Evolutionary conservation across 2,888 invertebrate genomes (phyloP), one percentile per base, ranked within the genome.

Genomic region (Calameuta pallipes): DNA sequence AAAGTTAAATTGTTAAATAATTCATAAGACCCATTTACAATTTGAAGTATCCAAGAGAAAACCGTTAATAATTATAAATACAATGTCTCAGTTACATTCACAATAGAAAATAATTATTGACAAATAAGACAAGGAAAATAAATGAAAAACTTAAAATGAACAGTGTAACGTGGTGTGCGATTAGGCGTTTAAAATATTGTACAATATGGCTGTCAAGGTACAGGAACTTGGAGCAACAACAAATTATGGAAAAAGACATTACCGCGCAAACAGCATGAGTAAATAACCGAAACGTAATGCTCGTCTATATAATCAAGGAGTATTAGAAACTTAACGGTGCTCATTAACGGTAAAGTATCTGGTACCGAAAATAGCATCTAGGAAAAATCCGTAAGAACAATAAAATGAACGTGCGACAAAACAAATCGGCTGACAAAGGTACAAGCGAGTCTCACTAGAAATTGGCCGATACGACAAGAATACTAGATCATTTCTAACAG

Each of bases 141-240:
- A 41, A 56, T 56, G 56, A 56, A 56, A 56, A 56, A 56, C 56
- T 23, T 56, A 23, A 56, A 56, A 56, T 56, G 23, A 56, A 23
- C 56, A 56, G 23, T 56, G 2, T 56, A 56, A 56, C 56, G 23
- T 23, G 56, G 23, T 23, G 56, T 56, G 23, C 56, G 56, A 56
- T 56, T 56, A 56, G 23, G 56, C 56, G 78, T 75, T 78, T 74
- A 68, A 76, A 79, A 79, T 74, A 69, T 76, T 85, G 81, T 84
- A 85, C 87, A 89, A 89, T 85, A 89, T 89, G 89, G 87, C 88
- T 88, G 85, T 85, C 86, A 84, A 79, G 77, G 79, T 79, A 78
- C 83, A 83, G 84, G 86, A 87, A 83, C 82, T 79, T 84, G 84
- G 80, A 78, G 81, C 83, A 86, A 85, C 83, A 86, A 85, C 82